These are phyloP conservation scores for Naja naja DNA, from an alignment of 2,113 vertebrate species.

Conservation along the genomic window DNA sequence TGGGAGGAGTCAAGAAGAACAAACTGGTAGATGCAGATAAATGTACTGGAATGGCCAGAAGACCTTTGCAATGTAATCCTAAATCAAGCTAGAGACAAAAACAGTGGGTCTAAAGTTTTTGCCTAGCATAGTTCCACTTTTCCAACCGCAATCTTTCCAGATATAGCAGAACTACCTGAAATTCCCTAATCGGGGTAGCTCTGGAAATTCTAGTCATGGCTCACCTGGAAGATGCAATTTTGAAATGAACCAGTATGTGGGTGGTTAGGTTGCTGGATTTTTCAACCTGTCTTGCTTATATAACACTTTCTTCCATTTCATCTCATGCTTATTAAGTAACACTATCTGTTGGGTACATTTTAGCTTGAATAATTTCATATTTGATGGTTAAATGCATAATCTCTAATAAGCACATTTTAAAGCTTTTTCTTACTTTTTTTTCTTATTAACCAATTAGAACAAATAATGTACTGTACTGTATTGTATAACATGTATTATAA, in stretches of 20 bases:
- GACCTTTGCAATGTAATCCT: background rate
- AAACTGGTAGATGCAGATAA: background rate
- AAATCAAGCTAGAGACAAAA: background rate
- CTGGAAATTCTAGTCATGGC: background rate
- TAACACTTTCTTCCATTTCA: background rate
- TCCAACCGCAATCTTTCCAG: background rate
- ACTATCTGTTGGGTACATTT: background rate
- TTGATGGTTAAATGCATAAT: background rate
- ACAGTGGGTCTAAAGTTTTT: background rate
- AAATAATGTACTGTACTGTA: background rate
- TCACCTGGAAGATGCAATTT: background rate
- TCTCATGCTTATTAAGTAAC: background rate
- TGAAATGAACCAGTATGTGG: background rate
- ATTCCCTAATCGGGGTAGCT: background rate
- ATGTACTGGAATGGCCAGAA: background rate
- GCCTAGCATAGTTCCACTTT: background rate
- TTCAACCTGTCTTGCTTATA: background rate
- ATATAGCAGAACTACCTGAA: background rate
- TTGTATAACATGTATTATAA: background rate
- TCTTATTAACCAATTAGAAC: background rate
- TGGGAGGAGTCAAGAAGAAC: background rate
- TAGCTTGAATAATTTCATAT: background rate
- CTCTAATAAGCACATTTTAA: background rate
- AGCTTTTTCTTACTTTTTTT: background rate
- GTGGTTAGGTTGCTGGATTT: background rate